Percentiles rank a stretch among this genome's conserved stretches.
Conservation (phyloP, 2,888 invertebrate species). For the Aleiodes leptofemur region DNA sequence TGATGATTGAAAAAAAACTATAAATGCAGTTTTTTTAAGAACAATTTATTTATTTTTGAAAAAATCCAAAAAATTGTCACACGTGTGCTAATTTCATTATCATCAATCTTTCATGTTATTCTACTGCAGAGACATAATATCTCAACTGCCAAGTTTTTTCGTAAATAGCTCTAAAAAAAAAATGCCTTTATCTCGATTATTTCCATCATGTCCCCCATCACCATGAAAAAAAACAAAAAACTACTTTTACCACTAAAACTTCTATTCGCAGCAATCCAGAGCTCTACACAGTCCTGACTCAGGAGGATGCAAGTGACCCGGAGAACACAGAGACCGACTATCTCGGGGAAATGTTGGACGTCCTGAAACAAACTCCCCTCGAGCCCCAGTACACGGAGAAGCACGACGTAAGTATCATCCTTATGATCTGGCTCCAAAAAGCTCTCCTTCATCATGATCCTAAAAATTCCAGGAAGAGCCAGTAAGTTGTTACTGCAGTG, state of each 20-base stretch:
- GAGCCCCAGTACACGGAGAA: slow-evolving; percentile 68
- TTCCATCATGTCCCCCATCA: neutral
- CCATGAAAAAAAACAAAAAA: neutral
- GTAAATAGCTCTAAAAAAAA: no score
- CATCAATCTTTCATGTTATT: no score
- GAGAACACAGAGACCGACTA: slow-evolving; percentile 68
- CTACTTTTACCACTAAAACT: slow-evolving; percentile 49
- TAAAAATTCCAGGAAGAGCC: slow-evolving; percentile 71
- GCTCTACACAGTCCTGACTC: slow-evolving; percentile 63
- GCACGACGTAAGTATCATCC: slow-evolving; percentile 65
- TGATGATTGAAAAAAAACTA: no score
- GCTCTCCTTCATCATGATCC: neutral
- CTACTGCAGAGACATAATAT: no score
- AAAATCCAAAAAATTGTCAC: no score
- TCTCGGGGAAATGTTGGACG: slow-evolving; percentile 68
- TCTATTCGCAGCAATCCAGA: slow-evolving; percentile 63
- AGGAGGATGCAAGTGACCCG: slow-evolving; percentile 76
- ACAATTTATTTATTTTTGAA: no score
- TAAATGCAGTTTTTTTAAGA: no score
- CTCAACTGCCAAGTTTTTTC: no score
- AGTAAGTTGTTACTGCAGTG: slow-evolving; percentile 84
- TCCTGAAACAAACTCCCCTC: slow-evolving; percentile 63
- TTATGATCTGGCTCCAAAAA: neutral
- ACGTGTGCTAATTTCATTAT: no score
- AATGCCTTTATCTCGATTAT: no score